phyloP scores from a whole-genome alignment of 2,113 vertebrate genomes.

The Probosciger aterrimus region DNA sequence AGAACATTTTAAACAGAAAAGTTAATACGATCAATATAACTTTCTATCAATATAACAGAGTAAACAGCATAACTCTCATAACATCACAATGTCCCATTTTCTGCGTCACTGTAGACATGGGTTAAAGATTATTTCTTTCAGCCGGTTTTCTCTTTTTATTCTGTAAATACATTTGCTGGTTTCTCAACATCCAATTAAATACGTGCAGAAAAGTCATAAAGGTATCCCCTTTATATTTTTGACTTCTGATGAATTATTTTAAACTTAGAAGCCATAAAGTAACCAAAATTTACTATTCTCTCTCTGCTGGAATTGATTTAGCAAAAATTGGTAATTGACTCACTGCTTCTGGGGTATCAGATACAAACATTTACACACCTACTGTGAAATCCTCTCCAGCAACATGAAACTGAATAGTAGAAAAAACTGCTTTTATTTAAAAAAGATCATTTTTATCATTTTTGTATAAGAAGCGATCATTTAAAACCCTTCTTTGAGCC shows the following conservation, averaged over 20 bases:
- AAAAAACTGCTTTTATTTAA: not conserved
- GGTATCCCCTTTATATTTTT: not conserved
- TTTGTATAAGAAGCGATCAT: not conserved
- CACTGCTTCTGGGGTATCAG: not conserved
- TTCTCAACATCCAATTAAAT: not conserved
- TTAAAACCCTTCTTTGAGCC: not conserved
- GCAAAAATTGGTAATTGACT: not conserved
- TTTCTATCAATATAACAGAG: not conserved
- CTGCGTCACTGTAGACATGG: accelerated
- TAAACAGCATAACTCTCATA: not conserved
- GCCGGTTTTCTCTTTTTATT: not conserved
- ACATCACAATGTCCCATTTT: not conserved
- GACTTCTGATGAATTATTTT: not conserved
- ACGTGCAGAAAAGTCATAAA: not conserved
- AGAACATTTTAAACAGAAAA: not conserved
- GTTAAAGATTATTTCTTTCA: conserved; percentile 2
- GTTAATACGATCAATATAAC: not conserved
- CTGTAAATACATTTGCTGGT: not conserved
- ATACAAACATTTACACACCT: not conserved
- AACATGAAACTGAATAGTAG: not conserved
- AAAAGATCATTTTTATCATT: not conserved
- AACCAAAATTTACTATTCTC: not conserved
- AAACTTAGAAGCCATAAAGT: not conserved
- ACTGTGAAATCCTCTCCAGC: not conserved
- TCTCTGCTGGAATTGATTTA: not conserved